These are phyloP conservation scores for Plebejus argus DNA, from an alignment of 2,888 invertebrate genomes.

Conservation along the genomic window DNA sequence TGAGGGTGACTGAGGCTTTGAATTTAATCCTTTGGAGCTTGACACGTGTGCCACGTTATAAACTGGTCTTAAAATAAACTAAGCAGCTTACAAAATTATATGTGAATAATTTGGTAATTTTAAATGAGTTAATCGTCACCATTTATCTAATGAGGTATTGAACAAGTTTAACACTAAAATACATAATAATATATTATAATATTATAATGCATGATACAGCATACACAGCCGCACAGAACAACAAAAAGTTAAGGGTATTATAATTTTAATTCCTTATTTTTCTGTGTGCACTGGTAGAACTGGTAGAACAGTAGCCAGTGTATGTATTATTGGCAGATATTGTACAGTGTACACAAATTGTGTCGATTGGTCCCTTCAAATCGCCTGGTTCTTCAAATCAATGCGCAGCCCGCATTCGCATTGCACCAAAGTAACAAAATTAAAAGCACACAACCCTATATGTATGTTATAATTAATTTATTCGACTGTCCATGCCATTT, in stretches of 20 bases:
- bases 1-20: neutral
- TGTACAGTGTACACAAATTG: no score
- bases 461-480: slow-evolving; percentile 48
- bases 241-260: no score
- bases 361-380: no score
- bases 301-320: no score
- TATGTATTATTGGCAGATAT: no score
- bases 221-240: no score
- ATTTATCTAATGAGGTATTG: neutral
- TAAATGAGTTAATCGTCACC: neutral
- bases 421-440: neutral
- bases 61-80: neutral
- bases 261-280: no score
- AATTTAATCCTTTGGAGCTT: neutral
- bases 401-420: neutral
- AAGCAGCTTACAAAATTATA: neutral
- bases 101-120: neutral
- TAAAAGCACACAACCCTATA: slow-evolving; percentile 37
- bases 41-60: neutral
- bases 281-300: no score
- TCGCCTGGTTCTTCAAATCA: neutral
- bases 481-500: slow-evolving; percentile 45
- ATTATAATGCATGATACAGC: no score
- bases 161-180: no score
- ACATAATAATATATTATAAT: no score